A percentile compares a stretch with the other conserved stretches of the same genome.
Conservation (phyloP, 2,797 vertebrate species). For the Rhinella marina region DNA sequence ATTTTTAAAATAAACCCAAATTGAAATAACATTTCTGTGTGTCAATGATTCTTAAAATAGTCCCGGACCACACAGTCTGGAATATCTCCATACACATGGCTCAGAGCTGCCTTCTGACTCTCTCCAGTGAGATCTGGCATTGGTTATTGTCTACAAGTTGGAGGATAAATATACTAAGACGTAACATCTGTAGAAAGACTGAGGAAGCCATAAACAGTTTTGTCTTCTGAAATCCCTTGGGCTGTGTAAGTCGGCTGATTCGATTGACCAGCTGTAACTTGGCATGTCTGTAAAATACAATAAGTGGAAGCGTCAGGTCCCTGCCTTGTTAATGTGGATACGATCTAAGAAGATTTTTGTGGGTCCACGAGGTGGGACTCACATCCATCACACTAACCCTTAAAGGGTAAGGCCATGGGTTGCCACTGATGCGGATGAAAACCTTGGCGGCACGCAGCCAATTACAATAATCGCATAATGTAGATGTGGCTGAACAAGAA, state of each 20-base stretch:
- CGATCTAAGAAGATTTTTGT: too few relatives aligned
- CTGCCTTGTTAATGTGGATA: neutral
- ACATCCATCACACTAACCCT: too few relatives aligned
- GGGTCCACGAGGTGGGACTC: too few relatives aligned
- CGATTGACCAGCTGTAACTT: neutral
- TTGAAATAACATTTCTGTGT: constrained; percentile 38
- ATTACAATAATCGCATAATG: too few relatives aligned
- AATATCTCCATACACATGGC: constrained; percentile 31
- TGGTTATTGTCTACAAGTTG: constrained; percentile 13
- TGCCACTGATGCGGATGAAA: too few relatives aligned
- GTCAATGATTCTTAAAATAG: constrained; percentile 46
- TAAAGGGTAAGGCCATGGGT: too few relatives aligned
- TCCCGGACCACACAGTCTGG: constrained; percentile 51
- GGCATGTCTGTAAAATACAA: neutral
- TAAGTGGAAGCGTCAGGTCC: neutral
- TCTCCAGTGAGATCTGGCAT: constrained; percentile 2
- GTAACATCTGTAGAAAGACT: constrained; percentile 11
- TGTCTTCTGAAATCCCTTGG: neutral
- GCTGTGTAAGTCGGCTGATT: neutral
- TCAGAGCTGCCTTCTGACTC: neutral
- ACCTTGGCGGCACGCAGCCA: too few relatives aligned
- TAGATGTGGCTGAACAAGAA: too few relatives aligned
- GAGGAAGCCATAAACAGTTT: neutral
- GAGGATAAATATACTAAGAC: constrained; percentile 26
- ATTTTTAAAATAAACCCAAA: constrained; percentile 54